Conservation (phyloP, 2,797 vertebrate species). For the Rhinatrema bivittatum region DNA sequence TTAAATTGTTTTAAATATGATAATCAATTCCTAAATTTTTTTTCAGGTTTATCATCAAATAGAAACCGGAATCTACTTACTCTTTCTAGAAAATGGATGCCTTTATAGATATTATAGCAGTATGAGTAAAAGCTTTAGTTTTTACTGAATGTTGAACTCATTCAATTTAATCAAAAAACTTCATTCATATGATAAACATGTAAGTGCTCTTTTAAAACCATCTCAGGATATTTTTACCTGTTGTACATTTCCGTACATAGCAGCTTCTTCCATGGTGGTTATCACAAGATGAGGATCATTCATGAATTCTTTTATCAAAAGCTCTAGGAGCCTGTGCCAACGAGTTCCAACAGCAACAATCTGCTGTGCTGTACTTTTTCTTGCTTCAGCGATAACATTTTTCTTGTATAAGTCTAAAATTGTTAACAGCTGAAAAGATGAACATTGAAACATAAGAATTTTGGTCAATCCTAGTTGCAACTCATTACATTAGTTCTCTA, state of each 20-base stretch:
- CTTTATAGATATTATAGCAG: too few relatives aligned
- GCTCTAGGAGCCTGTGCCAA: constrained; percentile 63
- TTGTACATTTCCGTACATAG: constrained; percentile 74
- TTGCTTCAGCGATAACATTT: constrained; percentile 38
- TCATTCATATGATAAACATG: too few relatives aligned
- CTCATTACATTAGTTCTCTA: background rate
- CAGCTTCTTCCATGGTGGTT: constrained; percentile 70
- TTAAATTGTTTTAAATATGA: too few relatives aligned
- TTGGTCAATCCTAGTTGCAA: background rate
- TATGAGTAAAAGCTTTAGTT: too few relatives aligned
- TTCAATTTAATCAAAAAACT: too few relatives aligned
- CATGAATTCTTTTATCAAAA: constrained; percentile 66
- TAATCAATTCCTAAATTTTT: too few relatives aligned
- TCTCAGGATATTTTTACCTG: constrained; percentile 79
- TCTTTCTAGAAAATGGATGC: too few relatives aligned
- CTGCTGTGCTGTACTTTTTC: constrained; percentile 51
- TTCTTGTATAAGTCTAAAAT: constrained; percentile 76
- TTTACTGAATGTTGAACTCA: too few relatives aligned
- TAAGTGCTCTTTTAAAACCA: too few relatives aligned
- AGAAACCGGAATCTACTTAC: too few relatives aligned
- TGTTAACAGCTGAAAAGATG: constrained; percentile 59
- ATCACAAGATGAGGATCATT: constrained; percentile 66
- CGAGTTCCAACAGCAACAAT: constrained; percentile 64
- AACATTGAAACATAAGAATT: background rate
- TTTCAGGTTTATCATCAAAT: too few relatives aligned